These are phyloP conservation scores for Eulemur rufifrons DNA, from an alignment of 2,113 vertebrate genomes.

Conservation along the genomic window DNA sequence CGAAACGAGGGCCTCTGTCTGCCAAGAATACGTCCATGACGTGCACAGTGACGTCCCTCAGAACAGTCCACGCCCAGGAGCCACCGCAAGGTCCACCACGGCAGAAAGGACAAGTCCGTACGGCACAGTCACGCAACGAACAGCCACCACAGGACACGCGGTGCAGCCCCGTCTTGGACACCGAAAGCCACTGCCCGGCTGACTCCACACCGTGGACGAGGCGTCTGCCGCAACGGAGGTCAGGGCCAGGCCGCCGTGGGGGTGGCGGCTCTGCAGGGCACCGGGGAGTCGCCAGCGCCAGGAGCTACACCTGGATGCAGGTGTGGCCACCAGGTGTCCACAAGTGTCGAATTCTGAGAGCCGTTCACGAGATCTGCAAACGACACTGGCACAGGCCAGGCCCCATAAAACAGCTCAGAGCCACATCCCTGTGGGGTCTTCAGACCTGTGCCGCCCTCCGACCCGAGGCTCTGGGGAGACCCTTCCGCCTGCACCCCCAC, in stretches of 20 bases:
- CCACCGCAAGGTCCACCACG: neutral
- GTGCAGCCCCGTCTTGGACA: neutral
- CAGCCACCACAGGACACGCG: neutral
- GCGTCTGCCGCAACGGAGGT: neutral
- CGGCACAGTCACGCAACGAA: neutral
- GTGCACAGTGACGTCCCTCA: too few species aligned
- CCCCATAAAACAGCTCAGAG: neutral
- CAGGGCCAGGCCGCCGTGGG: too few species aligned
- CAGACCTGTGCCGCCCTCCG: too few species aligned
- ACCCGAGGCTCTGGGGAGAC: neutral
- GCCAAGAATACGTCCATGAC: too few species aligned
- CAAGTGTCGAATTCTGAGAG: neutral
- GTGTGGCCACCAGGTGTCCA: neutral
- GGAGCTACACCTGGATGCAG: neutral
- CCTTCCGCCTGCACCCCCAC: neutral
- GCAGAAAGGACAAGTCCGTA: neutral
- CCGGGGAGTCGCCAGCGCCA: too few species aligned
- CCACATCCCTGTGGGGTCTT: neutral
- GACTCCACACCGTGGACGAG: neutral
- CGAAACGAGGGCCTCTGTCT: neutral
- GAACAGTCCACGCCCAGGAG: neutral
- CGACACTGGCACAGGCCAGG: too few species aligned
- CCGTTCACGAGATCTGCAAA: neutral
- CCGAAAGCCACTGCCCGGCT: too few species aligned
- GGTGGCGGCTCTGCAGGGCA: neutral